A percentile compares a stretch with the other conserved stretches of the same genome.
Evolutionary conservation across 1,140 invertebrate species (phyloP).

Genomic region (Ceratina japonica): DNA sequence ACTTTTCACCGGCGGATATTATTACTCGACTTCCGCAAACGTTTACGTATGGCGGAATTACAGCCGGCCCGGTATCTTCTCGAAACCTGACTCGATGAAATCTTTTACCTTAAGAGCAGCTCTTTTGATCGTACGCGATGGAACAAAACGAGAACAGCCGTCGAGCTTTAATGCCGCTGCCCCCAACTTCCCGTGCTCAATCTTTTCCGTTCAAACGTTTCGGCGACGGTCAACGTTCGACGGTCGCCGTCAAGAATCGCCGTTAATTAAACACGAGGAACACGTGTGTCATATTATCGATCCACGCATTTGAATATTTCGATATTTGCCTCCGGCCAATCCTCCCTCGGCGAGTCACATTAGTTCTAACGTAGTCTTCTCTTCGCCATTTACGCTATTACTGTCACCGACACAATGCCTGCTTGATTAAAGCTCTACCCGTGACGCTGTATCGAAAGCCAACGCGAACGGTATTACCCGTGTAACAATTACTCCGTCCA

Average conservation of each 20-base stretch:
- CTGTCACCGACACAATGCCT: constrained; percentile 60
- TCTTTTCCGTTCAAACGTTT: neutral
- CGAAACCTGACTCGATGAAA: constrained; percentile 1
- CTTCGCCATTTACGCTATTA: constrained; percentile 65
- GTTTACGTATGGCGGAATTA: constrained; percentile 60
- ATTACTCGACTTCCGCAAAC: constrained; percentile 57
- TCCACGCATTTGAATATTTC: neutral
- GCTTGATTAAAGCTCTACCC: constrained; percentile 60
- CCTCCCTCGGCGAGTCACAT: constrained; percentile 45
- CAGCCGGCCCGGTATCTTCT: constrained; percentile 31
- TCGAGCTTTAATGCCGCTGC: too few species aligned
- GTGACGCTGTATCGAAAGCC: constrained; percentile 37
- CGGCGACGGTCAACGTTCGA: neutral
- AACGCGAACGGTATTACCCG: constrained; percentile 14
- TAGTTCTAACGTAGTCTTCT: constrained; percentile 66
- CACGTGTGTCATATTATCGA: neutral
- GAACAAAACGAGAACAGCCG: neutral
- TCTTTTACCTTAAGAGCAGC: neutral
- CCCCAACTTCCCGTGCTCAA: neutral
- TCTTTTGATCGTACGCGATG: neutral
- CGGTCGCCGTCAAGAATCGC: neutral
- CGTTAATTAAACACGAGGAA: neutral
- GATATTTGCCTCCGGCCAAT: neutral
- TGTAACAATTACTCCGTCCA: constrained; percentile 41
- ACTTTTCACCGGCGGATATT: constrained; percentile 55